These are phyloP conservation scores for Melanocharis versteri DNA, from an alignment of 2,113 vertebrate species.

Conservation along the genomic window DNA sequence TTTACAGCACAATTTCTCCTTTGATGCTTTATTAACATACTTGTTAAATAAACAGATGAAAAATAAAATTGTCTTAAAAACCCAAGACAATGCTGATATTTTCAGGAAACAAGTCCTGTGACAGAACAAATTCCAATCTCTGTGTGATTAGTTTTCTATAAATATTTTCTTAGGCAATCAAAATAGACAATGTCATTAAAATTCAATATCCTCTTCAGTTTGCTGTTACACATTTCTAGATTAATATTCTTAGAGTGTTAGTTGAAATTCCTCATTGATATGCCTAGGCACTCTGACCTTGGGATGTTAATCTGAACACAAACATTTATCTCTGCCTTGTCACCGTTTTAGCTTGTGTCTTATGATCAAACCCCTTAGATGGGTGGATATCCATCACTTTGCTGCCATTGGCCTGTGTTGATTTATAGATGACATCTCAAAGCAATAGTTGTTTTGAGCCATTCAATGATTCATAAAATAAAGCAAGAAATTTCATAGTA, in stretches of 20 bases:
- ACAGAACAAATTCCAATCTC: background rate
- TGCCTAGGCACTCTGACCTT: slow-evolving; percentile 76
- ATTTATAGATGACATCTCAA: slow-evolving; percentile 65
- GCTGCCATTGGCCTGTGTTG: slow-evolving; percentile 50
- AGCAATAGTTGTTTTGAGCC: slow-evolving; percentile 67
- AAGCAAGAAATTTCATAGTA: slow-evolving; percentile 11
- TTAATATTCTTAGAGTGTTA: slow-evolving; percentile 47
- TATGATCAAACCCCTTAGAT: slow-evolving; percentile 67
- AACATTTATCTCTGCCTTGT: slow-evolving; percentile 77
- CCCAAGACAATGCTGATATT: background rate
- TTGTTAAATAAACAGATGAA: background rate
- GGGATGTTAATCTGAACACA: slow-evolving; percentile 73
- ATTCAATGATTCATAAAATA: slow-evolving; percentile 62
- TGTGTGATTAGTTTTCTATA: background rate
- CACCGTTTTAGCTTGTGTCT: slow-evolving; percentile 71
- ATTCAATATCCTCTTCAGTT: slow-evolving; percentile 64
- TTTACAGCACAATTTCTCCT: background rate
- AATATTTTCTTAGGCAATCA: slow-evolving; percentile 63
- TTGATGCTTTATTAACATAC: background rate
- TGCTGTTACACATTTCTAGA: slow-evolving; percentile 45
- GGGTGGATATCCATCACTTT: slow-evolving; percentile 71
- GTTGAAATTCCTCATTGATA: slow-evolving; percentile 75
- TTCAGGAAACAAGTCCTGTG: background rate
- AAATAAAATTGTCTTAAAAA: background rate
- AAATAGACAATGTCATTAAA: slow-evolving; percentile 73